Evolutionary conservation across 2,888 invertebrate species (phyloP).

Genomic region (Macropis europaea): DNA sequence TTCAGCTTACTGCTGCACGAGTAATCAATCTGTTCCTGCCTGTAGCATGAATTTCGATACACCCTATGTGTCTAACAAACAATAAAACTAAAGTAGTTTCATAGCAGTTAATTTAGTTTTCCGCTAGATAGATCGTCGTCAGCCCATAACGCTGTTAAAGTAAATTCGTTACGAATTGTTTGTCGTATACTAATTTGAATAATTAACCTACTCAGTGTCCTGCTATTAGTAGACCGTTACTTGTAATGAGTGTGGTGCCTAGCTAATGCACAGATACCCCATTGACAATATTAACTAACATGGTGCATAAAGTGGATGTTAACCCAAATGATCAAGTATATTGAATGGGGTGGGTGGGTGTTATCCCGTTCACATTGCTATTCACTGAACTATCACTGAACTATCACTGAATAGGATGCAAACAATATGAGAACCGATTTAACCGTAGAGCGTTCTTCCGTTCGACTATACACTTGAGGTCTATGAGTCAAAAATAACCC

Average conservation of each 20-base stretch:
- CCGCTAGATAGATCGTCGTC: background rate
- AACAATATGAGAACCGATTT: background rate
- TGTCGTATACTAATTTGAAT: slow-evolving; percentile 27
- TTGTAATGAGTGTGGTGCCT: slow-evolving; percentile 3
- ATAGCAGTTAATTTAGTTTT: no score
- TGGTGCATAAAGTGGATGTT: slow-evolving; percentile 26
- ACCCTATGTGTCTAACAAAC: no score
- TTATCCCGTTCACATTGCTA: background rate
- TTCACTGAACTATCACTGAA: background rate
- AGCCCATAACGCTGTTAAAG: background rate
- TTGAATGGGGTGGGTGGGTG: background rate
- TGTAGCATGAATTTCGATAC: no score
- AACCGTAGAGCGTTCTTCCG: no score
- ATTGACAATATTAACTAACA: background rate
- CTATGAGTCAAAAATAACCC: no score
- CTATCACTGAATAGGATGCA: background rate
- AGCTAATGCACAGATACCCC: background rate
- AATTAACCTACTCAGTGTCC: slow-evolving; percentile 23
- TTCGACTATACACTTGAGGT: no score
- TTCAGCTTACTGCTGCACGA: no score
- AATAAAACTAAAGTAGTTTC: no score
- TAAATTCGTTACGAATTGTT: slow-evolving; percentile 10
- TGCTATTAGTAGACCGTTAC: background rate
- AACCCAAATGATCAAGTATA: slow-evolving; percentile 7
- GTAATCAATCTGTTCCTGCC: no score